phyloP scores from a whole-genome alignment of 2,797 vertebrate genomes.

The Phrynocephalus vlangalii region DNA sequence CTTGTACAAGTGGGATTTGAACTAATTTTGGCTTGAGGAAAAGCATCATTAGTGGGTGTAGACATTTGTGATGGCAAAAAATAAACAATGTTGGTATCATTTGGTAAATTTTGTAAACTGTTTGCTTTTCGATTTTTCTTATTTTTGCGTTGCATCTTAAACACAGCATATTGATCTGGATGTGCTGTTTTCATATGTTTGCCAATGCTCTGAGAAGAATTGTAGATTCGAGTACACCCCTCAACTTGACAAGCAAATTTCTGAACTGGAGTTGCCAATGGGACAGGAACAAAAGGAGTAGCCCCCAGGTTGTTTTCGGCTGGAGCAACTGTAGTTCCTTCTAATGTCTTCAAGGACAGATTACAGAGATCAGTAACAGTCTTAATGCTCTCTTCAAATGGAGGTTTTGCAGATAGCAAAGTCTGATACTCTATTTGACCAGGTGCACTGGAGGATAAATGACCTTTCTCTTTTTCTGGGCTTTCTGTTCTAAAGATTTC shows the following conservation, averaged over 20 bases:
- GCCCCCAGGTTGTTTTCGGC: constrained; percentile 64
- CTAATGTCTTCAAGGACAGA: constrained; percentile 79
- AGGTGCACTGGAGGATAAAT: constrained; percentile 74
- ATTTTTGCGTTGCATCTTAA: constrained; percentile 87
- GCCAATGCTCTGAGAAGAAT: constrained; percentile 90
- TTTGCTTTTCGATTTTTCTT: constrained; percentile 80
- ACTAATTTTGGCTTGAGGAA: constrained; percentile 75
- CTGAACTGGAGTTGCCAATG: constrained; percentile 75
- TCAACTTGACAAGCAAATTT: constrained; percentile 91
- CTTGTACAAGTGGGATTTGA: constrained; percentile 73
- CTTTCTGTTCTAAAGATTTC: constrained; percentile 72
- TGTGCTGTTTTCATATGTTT: constrained; percentile 96
- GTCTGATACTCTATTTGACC: constrained; percentile 72
- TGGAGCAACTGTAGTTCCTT: constrained; percentile 74
- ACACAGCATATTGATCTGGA: constrained; percentile 90
- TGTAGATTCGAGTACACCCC: constrained; percentile 89
- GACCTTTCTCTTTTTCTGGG: constrained; percentile 75
- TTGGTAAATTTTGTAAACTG: constrained; percentile 59
- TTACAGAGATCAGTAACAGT: constrained; percentile 73
- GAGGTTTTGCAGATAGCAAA: constrained; percentile 75
- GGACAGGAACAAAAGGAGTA: constrained; percentile 68
- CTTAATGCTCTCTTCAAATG: constrained; percentile 77
- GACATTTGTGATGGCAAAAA: constrained; percentile 74
- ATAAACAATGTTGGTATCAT: constrained; percentile 76
- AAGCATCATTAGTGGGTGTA: constrained; percentile 70